These are phyloP conservation scores for Phoxinus dragarum DNA, from an alignment of 2,797 vertebrate species.

Conservation along the genomic window DNA sequence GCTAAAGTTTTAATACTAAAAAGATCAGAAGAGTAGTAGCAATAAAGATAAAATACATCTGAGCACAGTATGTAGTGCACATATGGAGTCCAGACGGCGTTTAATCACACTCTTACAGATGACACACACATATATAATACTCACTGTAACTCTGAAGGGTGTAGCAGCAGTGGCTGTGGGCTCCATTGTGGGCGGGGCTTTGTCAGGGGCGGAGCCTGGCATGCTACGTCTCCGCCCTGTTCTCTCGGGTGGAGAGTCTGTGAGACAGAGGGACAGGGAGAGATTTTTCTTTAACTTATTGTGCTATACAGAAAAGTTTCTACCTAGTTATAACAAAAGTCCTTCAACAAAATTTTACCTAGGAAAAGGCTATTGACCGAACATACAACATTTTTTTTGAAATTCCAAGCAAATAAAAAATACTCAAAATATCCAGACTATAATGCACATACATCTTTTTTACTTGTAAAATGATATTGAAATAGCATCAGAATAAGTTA, in stretches of 20 bases:
- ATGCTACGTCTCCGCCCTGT: conserved; percentile 84
- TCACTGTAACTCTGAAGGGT: conserved; percentile 96
- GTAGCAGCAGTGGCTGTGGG: conserved; percentile 80
- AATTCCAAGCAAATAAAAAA: background rate
- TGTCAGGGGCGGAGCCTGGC: conserved; percentile 88
- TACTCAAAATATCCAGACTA: background rate
- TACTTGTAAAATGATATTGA: background rate
- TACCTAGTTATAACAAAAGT: background rate
- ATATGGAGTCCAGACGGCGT: conserved; percentile 50
- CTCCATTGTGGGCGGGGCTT: conserved; percentile 88
- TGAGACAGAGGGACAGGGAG: background rate
- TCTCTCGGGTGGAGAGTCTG: conserved; percentile 63
- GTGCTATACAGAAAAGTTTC: background rate
- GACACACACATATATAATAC: conserved; percentile 58
- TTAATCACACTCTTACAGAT: conserved; percentile 19
- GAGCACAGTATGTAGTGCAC: background rate
- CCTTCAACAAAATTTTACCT: background rate
- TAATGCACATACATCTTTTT: background rate
- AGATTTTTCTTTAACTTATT: background rate
- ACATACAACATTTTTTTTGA: background rate
- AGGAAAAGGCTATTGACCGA: background rate
- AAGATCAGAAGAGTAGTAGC: conserved; percentile 11
- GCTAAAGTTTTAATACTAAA: conserved; percentile 6
- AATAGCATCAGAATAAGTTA: background rate
- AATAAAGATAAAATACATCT: conserved; percentile 28